These are phyloP conservation scores for Limnephilus lunatus DNA, from an alignment of 2,888 invertebrate species.

Conservation along the genomic window DNA sequence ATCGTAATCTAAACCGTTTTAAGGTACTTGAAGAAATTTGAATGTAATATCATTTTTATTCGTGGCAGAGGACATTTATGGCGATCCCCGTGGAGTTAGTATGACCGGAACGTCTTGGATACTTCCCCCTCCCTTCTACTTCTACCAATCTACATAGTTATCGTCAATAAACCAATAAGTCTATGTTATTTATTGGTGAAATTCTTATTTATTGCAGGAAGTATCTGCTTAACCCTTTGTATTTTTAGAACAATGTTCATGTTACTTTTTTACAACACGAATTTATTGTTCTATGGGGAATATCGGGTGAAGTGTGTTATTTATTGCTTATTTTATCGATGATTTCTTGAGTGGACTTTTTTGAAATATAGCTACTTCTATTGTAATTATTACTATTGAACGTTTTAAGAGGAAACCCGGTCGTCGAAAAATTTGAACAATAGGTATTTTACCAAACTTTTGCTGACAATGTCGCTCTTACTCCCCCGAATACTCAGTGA, in stretches of 20 bases:
- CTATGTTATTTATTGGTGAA: conserved; percentile 8
- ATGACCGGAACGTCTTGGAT: conserved; percentile 6
- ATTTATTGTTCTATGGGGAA: background rate
- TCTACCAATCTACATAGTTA: background rate
- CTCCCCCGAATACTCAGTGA: too few species aligned
- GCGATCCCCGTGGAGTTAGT: conserved; percentile 23
- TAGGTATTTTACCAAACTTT: too few species aligned
- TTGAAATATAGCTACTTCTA: background rate
- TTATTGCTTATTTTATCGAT: background rate
- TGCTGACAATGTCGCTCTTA: too few species aligned
- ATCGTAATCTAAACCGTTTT: conserved; percentile 54
- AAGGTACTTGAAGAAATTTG: conserved; percentile 53
- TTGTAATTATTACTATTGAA: background rate
- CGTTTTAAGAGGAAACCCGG: background rate
- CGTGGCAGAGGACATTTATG: conserved; percentile 41
- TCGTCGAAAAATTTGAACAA: too few species aligned
- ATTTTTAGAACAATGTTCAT: background rate
- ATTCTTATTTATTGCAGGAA: conserved; percentile 41
- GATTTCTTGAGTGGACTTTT: background rate
- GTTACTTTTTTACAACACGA: background rate
- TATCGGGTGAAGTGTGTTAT: background rate
- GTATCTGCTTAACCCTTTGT: conserved; percentile 42
- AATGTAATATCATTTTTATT: conserved; percentile 54
- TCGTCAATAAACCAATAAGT: conserved; percentile 31
- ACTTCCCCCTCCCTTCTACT: background rate